Conservation (phyloP, 1,140 invertebrate species). For the Hyphantria cunea region DNA sequence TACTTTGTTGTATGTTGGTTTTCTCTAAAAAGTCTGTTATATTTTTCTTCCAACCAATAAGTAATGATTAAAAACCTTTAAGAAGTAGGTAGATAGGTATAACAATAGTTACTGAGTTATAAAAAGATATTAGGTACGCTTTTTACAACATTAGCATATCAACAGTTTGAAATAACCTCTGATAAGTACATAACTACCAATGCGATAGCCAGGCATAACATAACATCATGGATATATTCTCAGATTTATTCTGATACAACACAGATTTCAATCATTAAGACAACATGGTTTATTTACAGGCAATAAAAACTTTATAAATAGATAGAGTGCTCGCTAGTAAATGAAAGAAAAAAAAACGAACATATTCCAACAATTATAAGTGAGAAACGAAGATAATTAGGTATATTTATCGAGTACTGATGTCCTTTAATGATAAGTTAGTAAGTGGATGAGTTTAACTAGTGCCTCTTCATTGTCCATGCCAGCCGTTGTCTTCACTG, state of each 20-base stretch:
- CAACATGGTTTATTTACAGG: no score
- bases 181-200: neutral
- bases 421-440: no score
- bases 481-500: conserved; percentile 66
- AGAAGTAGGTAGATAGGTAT: neutral
- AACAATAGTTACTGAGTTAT: conserved; percentile 5
- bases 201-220: neutral
- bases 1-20: conserved; percentile 14
- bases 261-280: neutral
- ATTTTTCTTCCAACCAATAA: neutral
- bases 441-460: neutral
- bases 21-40: conserved; percentile 7
- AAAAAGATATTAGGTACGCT: conserved; percentile 13
- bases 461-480: conserved; percentile 13
- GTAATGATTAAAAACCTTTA: neutral
- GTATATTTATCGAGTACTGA: no score
- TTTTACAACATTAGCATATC: conserved; percentile 4
- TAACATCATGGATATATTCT: conserved; percentile 7
- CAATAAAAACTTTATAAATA: no score
- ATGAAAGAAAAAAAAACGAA: no score
- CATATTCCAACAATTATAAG: no score
- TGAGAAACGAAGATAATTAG: no score
- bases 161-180: conserved; percentile 14
- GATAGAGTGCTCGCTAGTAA: no score
- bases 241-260: no score